Conservation (phyloP, 2,888 invertebrate genomes). For the Perizoma flavofasciatum region DNA sequence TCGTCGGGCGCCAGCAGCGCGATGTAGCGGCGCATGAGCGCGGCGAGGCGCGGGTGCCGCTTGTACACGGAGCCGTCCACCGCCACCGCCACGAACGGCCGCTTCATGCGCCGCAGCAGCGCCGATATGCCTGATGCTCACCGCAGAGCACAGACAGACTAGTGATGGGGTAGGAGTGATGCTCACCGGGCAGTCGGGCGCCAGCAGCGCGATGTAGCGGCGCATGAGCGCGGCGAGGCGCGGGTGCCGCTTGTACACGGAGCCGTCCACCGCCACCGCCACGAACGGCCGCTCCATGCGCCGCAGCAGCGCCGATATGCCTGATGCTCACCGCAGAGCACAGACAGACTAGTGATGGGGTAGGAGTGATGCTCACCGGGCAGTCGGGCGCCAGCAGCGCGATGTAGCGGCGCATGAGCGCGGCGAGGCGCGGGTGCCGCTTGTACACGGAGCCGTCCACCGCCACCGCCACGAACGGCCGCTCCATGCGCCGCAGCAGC, state of each 20-base stretch:
- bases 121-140: slow-evolving; percentile 84
- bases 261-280: slow-evolving; percentile 90
- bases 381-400: too few species aligned
- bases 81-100: slow-evolving; percentile 85
- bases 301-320: slow-evolving; percentile 86
- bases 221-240: slow-evolving; percentile 86
- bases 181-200: slow-evolving; percentile 84
- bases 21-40: slow-evolving; percentile 86
- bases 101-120: slow-evolving; percentile 86
- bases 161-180: too few species aligned
- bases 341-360: too few species aligned
- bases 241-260: slow-evolving; percentile 91
- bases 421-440: too few species aligned
- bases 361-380: too few species aligned
- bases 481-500: too few species aligned
- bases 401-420: too few species aligned
- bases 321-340: too few species aligned
- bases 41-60: slow-evolving; percentile 88
- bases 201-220: slow-evolving; percentile 84
- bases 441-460: too few species aligned
- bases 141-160: not conserved
- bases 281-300: slow-evolving; percentile 85
- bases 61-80: slow-evolving; percentile 92
- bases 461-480: too few species aligned
- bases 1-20: slow-evolving; percentile 81